Conservation (phyloP, 2,113 vertebrate species). For the Gila orcuttii region DNA sequence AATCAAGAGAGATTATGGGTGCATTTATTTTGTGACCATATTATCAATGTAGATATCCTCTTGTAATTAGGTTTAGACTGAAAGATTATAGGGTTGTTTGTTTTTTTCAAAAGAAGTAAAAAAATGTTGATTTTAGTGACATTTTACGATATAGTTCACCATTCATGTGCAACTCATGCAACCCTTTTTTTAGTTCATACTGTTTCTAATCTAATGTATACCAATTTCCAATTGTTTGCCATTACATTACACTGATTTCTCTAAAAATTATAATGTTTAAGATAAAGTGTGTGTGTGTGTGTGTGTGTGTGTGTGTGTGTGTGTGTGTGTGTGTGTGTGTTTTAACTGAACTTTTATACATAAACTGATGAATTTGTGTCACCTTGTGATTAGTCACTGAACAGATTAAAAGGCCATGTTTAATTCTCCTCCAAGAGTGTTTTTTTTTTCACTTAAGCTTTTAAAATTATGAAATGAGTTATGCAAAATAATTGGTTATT, state of each 20-base stretch:
- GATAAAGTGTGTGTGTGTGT: background rate
- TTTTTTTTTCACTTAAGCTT: background rate
- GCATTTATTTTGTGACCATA: background rate
- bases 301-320: background rate
- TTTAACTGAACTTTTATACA: slow-evolving; percentile 14
- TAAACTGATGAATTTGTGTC: slow-evolving; percentile 17
- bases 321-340: background rate
- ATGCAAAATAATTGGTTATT: too few relatives aligned
- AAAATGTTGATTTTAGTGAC: background rate
- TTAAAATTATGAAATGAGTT: too few relatives aligned
- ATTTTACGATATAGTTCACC: background rate
- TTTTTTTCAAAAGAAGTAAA: background rate
- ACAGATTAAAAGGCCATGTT: background rate
- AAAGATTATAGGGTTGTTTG: background rate
- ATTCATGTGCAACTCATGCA: background rate
- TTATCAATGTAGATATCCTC: background rate
- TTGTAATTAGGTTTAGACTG: background rate
- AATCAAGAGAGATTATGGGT: background rate
- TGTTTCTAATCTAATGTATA: background rate
- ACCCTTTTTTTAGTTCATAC: background rate
- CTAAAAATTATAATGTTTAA: background rate
- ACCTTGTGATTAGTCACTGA: background rate
- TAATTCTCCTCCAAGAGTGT: background rate
- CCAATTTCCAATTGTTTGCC: background rate
- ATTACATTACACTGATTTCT: background rate